Percentiles rank a stretch among this genome's conserved stretches.
Conservation (phyloP, 92 coral and sea anemone genomes). For the Porites lobata region DNA sequence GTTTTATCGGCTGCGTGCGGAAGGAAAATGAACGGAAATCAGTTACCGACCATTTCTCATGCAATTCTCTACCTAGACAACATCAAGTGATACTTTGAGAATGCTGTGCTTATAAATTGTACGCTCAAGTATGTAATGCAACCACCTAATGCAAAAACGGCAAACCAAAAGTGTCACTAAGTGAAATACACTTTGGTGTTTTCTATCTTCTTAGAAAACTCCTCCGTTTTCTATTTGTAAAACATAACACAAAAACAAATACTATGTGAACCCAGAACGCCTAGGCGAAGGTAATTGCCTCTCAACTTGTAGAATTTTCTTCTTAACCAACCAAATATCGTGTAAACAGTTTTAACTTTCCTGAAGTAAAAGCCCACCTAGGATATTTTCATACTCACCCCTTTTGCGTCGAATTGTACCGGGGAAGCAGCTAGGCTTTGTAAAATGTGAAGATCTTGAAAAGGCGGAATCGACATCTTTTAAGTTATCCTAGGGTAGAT, state of each 20-base stretch:
- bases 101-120: constrained; percentile 28
- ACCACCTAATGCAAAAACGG: constrained; percentile 16
- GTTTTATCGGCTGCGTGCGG: constrained; percentile 10
- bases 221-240: not conserved
- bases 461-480: constrained; percentile 60
- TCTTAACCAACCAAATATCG: constrained; percentile 31
- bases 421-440: constrained; percentile 77
- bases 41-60: constrained; percentile 25
- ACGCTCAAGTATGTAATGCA: constrained; percentile 38
- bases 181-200: constrained; percentile 20
- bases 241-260: not conserved
- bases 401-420: constrained; percentile 71
- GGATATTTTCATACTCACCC: constrained; percentile 60
- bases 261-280: constrained; percentile 2
- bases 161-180: not conserved
- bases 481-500: not conserved
- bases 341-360: constrained; percentile 29
- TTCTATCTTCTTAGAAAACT: constrained; percentile 10
- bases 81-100: constrained; percentile 38
- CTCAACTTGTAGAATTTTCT: constrained; percentile 4
- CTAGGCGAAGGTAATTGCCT: constrained; percentile 31
- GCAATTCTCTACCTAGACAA: not conserved
- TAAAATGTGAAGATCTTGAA: constrained; percentile 77
- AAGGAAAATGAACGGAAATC: not conserved
- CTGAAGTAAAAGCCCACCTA: constrained; percentile 36